Evolutionary conservation across 2,113 vertebrate species (phyloP).

Genomic region (Leptobrachium ailaonicum): DNA sequence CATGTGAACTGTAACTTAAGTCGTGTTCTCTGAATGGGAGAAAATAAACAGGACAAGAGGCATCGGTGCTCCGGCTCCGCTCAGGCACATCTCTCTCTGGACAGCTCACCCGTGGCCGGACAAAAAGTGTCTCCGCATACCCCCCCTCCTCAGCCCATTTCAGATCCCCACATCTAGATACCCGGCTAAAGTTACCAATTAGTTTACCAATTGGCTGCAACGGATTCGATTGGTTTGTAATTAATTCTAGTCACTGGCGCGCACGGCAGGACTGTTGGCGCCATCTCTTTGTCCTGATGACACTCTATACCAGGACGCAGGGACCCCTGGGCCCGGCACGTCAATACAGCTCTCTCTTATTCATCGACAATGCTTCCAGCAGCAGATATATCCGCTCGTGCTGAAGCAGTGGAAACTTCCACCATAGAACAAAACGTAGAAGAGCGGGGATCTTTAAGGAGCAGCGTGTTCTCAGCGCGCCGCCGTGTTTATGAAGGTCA

Average conservation of each 20-base stretch:
- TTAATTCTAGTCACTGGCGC: conserved; percentile 87
- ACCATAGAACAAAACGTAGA: conserved; percentile 72
- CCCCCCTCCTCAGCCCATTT: conserved; percentile 61
- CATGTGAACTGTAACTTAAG: conserved; percentile 70
- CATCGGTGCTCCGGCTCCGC: conserved; percentile 65
- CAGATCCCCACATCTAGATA: conserved; percentile 77
- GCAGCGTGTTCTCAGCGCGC: conserved; percentile 54
- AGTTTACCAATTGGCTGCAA: conserved; percentile 91
- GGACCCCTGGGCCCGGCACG: conserved; percentile 69
- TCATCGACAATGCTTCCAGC: conserved; percentile 56
- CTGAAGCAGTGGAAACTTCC: conserved; percentile 61
- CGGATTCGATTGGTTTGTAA: conserved; percentile 91
- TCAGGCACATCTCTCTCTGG: conserved; percentile 74
- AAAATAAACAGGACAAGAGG: conserved; percentile 79
- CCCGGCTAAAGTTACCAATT: conserved; percentile 96
- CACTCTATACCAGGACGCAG: conserved; percentile 77
- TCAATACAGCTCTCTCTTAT: conserved; percentile 66
- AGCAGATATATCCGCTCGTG: conserved; percentile 53
- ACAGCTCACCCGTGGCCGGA: conserved; percentile 75
- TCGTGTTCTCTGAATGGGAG: conserved; percentile 71
- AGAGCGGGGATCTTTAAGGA: conserved; percentile 60
- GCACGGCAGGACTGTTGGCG: conserved; percentile 85
- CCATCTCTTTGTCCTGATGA: conserved; percentile 90
- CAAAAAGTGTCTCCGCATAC: conserved; percentile 77
- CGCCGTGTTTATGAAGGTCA: conserved; percentile 72